These are phyloP conservation scores for Xiphydria camelus DNA, from an alignment of 2,888 invertebrate species.

Conservation along the genomic window DNA sequence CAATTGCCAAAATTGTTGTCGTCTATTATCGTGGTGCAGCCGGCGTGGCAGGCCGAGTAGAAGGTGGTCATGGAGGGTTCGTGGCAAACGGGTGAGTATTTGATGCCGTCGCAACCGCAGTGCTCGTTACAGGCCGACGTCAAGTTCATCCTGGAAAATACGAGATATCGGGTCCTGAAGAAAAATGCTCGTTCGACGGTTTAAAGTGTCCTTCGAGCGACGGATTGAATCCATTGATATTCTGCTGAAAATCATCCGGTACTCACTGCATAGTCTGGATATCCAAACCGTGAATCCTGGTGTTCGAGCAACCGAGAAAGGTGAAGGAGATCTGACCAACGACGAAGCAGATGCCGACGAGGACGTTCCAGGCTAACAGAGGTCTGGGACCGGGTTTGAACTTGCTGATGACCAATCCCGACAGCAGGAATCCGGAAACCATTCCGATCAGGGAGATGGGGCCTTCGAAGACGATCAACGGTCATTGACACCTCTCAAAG, in stretches of 20 bases:
- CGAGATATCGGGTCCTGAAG: background rate
- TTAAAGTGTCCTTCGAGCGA: too few relatives aligned
- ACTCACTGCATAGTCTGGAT: slow-evolving; percentile 48
- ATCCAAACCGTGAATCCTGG: slow-evolving; percentile 52
- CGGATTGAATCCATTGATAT: background rate
- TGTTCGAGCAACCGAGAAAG: slow-evolving; percentile 61
- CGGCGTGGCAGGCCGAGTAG: slow-evolving; percentile 76
- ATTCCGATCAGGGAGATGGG: slow-evolving; percentile 65
- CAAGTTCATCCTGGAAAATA: slow-evolving; percentile 59
- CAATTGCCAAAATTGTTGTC: slow-evolving; percentile 49
- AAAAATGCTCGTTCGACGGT: too few relatives aligned
- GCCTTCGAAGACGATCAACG: too few relatives aligned
- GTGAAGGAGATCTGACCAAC: slow-evolving; percentile 61
- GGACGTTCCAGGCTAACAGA: slow-evolving; percentile 66
- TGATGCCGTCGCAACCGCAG: slow-evolving; percentile 64
- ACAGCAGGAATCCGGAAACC: slow-evolving; percentile 64
- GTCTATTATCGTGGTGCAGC: slow-evolving; percentile 60
- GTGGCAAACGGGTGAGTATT: slow-evolving; percentile 70
- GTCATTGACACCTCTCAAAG: too few relatives aligned
- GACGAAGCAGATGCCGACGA: slow-evolving; percentile 63
- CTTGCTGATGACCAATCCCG: slow-evolving; percentile 66
- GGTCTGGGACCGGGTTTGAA: slow-evolving; percentile 63
- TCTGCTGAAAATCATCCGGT: background rate
- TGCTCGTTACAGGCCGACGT: slow-evolving; percentile 62
- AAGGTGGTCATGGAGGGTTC: slow-evolving; percentile 63